Evolutionary conservation across 1,140 invertebrate species (phyloP).

Genomic region (Panulirus ornatus): DNA sequence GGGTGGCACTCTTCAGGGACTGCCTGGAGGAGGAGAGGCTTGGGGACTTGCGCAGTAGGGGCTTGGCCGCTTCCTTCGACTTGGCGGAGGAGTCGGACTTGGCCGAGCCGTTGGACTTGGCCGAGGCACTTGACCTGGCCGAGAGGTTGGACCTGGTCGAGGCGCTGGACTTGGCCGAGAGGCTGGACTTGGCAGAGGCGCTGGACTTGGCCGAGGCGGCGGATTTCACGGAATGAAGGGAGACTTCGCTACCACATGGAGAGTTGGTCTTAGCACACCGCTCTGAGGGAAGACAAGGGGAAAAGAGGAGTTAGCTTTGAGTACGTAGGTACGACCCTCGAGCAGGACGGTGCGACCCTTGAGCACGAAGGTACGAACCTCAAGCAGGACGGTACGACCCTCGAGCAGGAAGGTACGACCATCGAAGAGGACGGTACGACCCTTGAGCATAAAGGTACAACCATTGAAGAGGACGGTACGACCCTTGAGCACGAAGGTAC

Average conservation of each 20-base stretch:
- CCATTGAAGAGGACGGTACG: too few relatives aligned
- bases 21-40: neutral
- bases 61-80: neutral
- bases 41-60: neutral
- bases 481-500: too few relatives aligned
- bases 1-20: neutral
- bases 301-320: too few relatives aligned
- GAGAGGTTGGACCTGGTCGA: constrained; percentile 46
- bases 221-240: constrained; percentile 46
- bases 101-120: constrained; percentile 21
- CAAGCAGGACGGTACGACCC: too few relatives aligned
- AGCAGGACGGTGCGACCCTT: too few relatives aligned
- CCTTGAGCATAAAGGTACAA: too few relatives aligned
- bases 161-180: constrained; percentile 24
- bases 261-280: constrained; percentile 23
- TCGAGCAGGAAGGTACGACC: too few relatives aligned
- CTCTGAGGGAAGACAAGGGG: too few relatives aligned
- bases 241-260: constrained; percentile 54
- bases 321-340: too few relatives aligned
- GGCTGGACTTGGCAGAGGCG: constrained; percentile 26
- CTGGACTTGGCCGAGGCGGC: constrained; percentile 44
- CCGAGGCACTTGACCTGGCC: constrained; percentile 31
- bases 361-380: too few relatives aligned
- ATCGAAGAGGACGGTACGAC: too few relatives aligned
- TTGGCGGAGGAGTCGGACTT: constrained; percentile 18